Evolutionary conservation across 2,888 invertebrate species (phyloP), one percentile per base, ranked within the genome.

Genomic region (Miltochrista miniata): DNA sequence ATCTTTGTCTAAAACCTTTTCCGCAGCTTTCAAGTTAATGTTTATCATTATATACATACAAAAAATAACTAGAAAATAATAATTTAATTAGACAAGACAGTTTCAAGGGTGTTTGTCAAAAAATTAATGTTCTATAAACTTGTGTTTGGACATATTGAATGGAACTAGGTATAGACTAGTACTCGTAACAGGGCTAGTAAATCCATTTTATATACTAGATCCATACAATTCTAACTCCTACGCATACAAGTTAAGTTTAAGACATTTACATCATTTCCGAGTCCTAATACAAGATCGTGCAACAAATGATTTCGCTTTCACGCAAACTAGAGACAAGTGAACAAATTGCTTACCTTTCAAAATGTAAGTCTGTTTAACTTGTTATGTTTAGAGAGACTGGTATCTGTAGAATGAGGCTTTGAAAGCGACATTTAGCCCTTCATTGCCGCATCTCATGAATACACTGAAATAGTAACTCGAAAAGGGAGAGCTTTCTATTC

Each of bases 331-430:
- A 69, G 71, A 70, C 71, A 68, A 74, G 68, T 70, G 65, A 70
- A 82, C 84, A 85, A 85, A 85, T 85, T 83, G 80, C 79, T 81
- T 78, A 74, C 84, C 82, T 84, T 85, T 81, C 82, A 75, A 85
- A 44, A 81, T 76, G 70, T 68, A 68, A 74, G 58, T 70, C 76
- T 66, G 83, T 86, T 83, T 81, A 78, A 83, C 81, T 81, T 76
- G 76, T 76, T 74, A n/a, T n/a, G n/a, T n/a, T 61, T 68, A 42
- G 53, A 65, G 70, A 73, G 77, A 81, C 79, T 76, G 78, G 73
- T 74, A 72, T 72, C 64, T 56, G 64, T 63, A 59, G 67, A 72
- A 67, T 59, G 60, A 56, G 62, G 51, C 58, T 68, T 71, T 63
- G 76, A 81, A 77, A 76, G 76, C 70, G 72, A 64, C 58, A 64